Conservation (phyloP, 2,888 invertebrate species). For the Eupithecia inturbata region DNA sequence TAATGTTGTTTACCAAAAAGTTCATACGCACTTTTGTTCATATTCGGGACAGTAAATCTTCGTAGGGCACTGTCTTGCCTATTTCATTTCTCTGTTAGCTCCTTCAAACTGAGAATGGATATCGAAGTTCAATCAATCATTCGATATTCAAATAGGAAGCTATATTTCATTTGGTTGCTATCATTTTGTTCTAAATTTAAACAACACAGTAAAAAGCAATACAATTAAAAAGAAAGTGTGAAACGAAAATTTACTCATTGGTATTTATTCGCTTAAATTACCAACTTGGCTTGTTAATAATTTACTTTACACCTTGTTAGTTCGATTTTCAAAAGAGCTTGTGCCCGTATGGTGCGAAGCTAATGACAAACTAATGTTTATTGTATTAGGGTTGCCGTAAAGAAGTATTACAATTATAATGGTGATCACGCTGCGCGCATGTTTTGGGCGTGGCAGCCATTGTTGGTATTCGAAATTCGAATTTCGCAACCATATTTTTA, state of each 20-base stretch:
- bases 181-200: slow-evolving; percentile 6
- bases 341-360: slow-evolving; percentile 72
- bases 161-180: slow-evolving; percentile 47
- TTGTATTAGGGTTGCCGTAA: slow-evolving; percentile 81
- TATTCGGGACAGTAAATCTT: neutral
- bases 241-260: neutral
- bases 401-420: slow-evolving; percentile 79
- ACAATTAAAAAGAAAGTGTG: neutral
- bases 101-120: slow-evolving; percentile 63
- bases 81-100: slow-evolving; percentile 10
- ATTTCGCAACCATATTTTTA: slow-evolving; percentile 74
- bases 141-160: slow-evolving; percentile 72
- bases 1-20: neutral
- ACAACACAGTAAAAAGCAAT: neutral
- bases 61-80: neutral
- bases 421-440: slow-evolving; percentile 77
- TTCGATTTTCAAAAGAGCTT: slow-evolving; percentile 56
- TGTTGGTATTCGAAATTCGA: slow-evolving; percentile 72
- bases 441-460: slow-evolving; percentile 81
- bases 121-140: slow-evolving; percentile 79
- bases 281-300: neutral
- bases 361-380: slow-evolving; percentile 82
- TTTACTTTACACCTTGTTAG: slow-evolving; percentile 33
- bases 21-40: slow-evolving; percentile 19
- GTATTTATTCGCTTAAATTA: neutral